These are phyloP conservation scores for Sorex maritimensis DNA, from an alignment of 2,797 vertebrate species.

Conservation along the genomic window DNA sequence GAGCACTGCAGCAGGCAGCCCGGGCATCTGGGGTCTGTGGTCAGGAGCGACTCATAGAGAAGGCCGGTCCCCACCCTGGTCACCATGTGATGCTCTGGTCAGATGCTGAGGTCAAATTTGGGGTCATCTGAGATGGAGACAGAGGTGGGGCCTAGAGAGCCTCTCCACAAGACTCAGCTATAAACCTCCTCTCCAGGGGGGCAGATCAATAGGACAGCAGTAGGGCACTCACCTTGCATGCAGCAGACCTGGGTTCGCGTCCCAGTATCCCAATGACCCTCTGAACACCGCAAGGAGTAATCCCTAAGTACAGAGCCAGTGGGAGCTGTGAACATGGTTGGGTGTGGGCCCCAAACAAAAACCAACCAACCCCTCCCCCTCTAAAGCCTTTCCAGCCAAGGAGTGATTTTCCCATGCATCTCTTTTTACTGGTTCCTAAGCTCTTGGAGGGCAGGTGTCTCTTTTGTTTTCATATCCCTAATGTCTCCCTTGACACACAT, in stretches of 20 bases:
- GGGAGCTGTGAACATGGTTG: too few species aligned
- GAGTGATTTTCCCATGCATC: too few species aligned
- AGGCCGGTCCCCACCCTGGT: constrained; percentile 89
- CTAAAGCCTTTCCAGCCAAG: too few species aligned
- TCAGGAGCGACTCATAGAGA: constrained; percentile 86
- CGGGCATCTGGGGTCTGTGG: background rate
- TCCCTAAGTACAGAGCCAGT: too few species aligned
- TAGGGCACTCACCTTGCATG: too few species aligned
- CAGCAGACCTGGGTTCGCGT: too few species aligned
- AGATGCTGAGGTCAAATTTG: constrained; percentile 89
- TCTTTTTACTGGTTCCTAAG: background rate
- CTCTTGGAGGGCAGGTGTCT: background rate
- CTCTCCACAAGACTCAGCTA: constrained; percentile 42
- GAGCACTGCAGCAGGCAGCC: background rate
- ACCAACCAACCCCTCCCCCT: too few species aligned
- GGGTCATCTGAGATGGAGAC: constrained; percentile 78
- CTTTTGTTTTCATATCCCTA: background rate
- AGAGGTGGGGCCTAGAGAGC: background rate
- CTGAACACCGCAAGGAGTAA: too few species aligned
- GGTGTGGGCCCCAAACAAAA: too few species aligned
- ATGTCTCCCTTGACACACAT: background rate
- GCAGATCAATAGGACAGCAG: too few species aligned
- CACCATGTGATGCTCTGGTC: constrained; percentile 90
- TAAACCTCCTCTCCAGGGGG: background rate
- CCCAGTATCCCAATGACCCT: too few species aligned